phyloP scores from a whole-genome alignment of 2,113 vertebrate genomes.

The Myanophis thanlyinensis region DNA sequence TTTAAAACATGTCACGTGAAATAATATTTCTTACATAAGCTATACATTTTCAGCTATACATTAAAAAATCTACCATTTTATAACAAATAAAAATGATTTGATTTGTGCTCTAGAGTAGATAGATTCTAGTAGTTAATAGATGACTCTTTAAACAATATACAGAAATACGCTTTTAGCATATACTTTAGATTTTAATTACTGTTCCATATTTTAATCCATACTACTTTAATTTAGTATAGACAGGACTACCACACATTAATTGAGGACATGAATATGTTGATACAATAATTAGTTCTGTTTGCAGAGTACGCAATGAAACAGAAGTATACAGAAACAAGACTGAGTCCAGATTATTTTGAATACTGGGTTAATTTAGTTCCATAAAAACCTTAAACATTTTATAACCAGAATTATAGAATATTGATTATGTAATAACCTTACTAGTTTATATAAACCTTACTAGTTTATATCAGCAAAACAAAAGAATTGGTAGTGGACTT shows the following conservation, averaged over 20 bases:
- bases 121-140: not conserved
- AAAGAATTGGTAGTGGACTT: no score
- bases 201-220: not conserved
- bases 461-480: no score
- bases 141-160: not conserved
- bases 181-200: no score
- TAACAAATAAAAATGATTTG: not conserved
- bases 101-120: not conserved
- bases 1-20: not conserved
- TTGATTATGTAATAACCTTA: not conserved
- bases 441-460: not conserved
- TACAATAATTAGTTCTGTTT: not conserved
- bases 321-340: not conserved
- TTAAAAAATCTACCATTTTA: not conserved
- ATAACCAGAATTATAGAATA: not conserved
- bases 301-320: not conserved
- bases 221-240: not conserved
- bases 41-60: not conserved
- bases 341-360: not conserved
- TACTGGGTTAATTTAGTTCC: not conserved
- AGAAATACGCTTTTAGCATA: not conserved
- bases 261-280: not conserved
- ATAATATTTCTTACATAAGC: not conserved
- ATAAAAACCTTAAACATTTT: slow-evolving; percentile 3
- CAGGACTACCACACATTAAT: not conserved